Evolutionary conservation across 1,140 invertebrate species (phyloP).

Genomic region (Aphelenchoides avenae): DNA sequence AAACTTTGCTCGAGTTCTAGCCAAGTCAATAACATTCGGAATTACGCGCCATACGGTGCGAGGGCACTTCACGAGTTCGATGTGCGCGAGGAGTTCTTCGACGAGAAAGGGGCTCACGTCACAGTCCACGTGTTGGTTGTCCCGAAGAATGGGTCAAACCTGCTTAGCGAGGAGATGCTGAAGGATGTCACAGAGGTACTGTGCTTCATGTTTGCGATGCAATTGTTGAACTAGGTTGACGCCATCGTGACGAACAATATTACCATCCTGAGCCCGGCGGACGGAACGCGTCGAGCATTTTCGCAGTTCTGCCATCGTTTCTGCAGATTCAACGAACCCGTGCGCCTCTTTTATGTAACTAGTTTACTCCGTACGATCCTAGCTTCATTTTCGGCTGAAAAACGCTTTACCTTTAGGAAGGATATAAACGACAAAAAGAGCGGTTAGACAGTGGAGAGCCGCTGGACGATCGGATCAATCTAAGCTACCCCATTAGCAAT

Average conservation of each 20-base stretch:
- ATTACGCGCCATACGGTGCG: slow-evolving; percentile 41
- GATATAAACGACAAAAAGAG: slow-evolving; percentile 21
- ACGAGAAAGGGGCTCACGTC: slow-evolving; percentile 28
- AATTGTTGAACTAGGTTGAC: slow-evolving; percentile 16
- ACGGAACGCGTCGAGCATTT: slow-evolving; percentile 29
- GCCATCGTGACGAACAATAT: slow-evolving; percentile 21
- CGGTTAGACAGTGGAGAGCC: slow-evolving; percentile 10
- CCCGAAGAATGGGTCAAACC: slow-evolving; percentile 13
- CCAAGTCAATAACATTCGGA: slow-evolving; percentile 29
- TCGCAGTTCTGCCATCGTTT: slow-evolving; percentile 41
- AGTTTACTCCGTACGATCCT: no score
- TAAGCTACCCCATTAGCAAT: slow-evolving; percentile 34
- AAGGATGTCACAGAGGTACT: no score
- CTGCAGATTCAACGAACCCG: slow-evolving; percentile 44
- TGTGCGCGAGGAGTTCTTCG: slow-evolving; percentile 39
- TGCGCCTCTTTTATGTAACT: slow-evolving; percentile 29
- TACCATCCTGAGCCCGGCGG: slow-evolving; percentile 29
- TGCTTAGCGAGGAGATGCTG: no score
- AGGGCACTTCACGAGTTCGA: slow-evolving; percentile 32
- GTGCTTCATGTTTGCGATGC: no score
- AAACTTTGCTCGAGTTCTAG: slow-evolving; percentile 27
- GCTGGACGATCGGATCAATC: slow-evolving; percentile 13
- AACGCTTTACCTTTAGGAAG: slow-evolving; percentile 14
- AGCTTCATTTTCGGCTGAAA: no score
- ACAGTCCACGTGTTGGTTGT: slow-evolving; percentile 24